Base-by-base conservation (phyloP, 1,140 invertebrate genomes). In the Dreissena rostriformis region DNA sequence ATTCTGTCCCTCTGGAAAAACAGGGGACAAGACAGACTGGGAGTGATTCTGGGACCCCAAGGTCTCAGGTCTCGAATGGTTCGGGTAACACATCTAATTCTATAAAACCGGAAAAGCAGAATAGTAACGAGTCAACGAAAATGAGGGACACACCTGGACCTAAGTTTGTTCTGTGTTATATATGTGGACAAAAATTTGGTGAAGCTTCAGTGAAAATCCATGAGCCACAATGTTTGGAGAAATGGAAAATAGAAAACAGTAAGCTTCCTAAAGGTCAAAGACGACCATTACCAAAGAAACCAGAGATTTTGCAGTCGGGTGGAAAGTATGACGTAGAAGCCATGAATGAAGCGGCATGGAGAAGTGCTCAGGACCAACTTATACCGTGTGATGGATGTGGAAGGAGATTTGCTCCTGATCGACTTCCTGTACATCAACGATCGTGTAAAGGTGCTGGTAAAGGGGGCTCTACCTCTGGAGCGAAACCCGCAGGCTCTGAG, bases 211-310 rank as follows among this genome's bases (percentile, higher is more conserved):
- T 97, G 71, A 92, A 90, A 22, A 96, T 97, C 82, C 96, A 97
- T 92, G 96, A 96, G 88, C 96, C 96, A 0, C 96, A 97, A 86
- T 97, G 96, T 88, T 88, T 97, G 51, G 95, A 95, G 89, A 96
- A 96, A 88, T 97, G 96, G 96, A 94, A 95, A 53, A 91, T 94
- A 63, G 95, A 96, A 90, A 96, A 97, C 88, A 93, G 95, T 19
- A 95, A 95, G 88, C 90, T 96, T 57, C 95, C 96, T 6, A 91
- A 93, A 29, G 89, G 93, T 68, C 94, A 95, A 75, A 92, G 95
- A 72, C 90, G 95, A 86, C 94, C 95, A 0, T 94, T 95, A 80
- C 96, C 96, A 11, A 88, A 93, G 66, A 96, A 95, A 91, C 96
- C 96, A 11, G 95, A 96, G 22, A 91, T 89, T 39, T 39, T 90